phyloP scores from a whole-genome alignment of 2,888 invertebrate genomes.

The Drosophila cognata region DNA sequence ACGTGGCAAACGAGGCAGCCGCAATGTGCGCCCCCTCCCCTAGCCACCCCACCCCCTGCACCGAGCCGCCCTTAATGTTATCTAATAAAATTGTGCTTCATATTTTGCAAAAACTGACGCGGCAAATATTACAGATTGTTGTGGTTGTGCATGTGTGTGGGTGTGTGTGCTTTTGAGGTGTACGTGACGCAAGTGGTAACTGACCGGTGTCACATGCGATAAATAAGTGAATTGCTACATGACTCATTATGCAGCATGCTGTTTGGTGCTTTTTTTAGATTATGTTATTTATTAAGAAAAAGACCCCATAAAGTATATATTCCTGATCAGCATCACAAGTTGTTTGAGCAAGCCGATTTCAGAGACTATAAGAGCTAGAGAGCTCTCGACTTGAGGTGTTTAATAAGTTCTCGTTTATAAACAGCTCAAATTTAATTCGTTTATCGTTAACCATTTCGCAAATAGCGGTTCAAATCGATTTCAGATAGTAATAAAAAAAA shows the following conservation, averaged over 20 bases:
- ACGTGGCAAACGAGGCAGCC: conserved; percentile 37
- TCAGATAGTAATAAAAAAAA: background rate
- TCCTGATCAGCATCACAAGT: background rate
- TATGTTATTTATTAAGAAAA: background rate
- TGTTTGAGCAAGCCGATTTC: background rate
- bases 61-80: conserved; percentile 2
- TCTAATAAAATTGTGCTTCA: conserved; percentile 38
- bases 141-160: background rate
- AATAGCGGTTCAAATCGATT: background rate
- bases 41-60: too few species aligned
- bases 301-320: background rate
- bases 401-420: background rate
- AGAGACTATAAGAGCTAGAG: background rate
- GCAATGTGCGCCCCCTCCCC: conserved; percentile 1
- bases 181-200: conserved; percentile 24
- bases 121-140: conserved; percentile 14
- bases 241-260: background rate
- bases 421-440: background rate
- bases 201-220: conserved; percentile 29
- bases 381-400: background rate
- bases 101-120: conserved; percentile 13
- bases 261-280: background rate
- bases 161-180: background rate
- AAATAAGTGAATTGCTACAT: conserved; percentile 10
- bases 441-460: background rate